Conservation (phyloP, 2,888 invertebrate species). For the Smittia sp. region DNA sequence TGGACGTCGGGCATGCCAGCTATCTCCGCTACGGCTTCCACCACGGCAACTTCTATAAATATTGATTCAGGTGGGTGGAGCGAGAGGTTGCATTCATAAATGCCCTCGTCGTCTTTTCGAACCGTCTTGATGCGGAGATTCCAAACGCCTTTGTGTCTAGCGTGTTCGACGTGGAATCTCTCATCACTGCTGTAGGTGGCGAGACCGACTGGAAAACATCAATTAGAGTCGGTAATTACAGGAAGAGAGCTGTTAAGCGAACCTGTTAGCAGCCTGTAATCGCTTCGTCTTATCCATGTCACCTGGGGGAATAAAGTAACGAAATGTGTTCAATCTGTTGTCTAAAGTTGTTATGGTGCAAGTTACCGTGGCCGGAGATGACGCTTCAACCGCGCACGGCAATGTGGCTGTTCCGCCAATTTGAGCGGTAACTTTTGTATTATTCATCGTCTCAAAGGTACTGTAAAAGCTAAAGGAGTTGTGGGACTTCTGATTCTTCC, state of each 20-base stretch:
- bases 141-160: conserved; percentile 54
- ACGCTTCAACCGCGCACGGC: conserved; percentile 53
- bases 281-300: conserved; percentile 66
- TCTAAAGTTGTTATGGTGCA: conserved; percentile 45
- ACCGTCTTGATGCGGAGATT: conserved; percentile 47
- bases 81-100: conserved; percentile 57
- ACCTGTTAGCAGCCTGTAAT: conserved; percentile 64
- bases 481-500: conserved; percentile 15
- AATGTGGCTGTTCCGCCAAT: conserved; percentile 52
- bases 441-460: conserved; percentile 53
- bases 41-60: conserved; percentile 55
- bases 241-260: conserved; percentile 55
- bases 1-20: conserved; percentile 44
- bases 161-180: conserved; percentile 58
- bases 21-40: conserved; percentile 45
- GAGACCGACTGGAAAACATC: conserved; percentile 55
- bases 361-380: conserved; percentile 52
- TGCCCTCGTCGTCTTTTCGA: conserved; percentile 44
- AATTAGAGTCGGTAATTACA: neutral
- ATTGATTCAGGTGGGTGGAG: conserved; percentile 60
- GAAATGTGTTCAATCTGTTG: too few species aligned
- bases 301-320: too few species aligned
- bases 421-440: conserved; percentile 52
- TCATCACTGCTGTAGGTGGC: conserved; percentile 59
- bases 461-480: conserved; percentile 13